phyloP scores from a whole-genome alignment of 2,888 invertebrate species.

The Dicyrtomina minuta region DNA sequence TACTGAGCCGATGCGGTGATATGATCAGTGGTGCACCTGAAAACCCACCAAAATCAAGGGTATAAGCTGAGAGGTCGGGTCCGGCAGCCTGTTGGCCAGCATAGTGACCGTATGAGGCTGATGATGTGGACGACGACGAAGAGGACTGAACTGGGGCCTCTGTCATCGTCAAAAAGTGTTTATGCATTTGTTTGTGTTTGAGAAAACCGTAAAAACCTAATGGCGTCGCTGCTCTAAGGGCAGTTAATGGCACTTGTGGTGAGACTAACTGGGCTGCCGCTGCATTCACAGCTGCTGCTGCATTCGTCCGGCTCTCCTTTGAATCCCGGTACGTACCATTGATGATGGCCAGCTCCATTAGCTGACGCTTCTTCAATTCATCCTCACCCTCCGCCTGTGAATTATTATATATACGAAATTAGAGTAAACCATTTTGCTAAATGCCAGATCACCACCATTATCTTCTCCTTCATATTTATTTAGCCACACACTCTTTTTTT shows the following conservation, averaged over 20 bases:
- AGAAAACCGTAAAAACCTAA: conserved; percentile 54
- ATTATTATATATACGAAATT: too few species aligned
- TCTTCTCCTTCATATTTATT: too few species aligned
- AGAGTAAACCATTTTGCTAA: too few species aligned
- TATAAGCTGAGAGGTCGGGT: conserved; percentile 37
- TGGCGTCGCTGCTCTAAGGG: conserved; percentile 53
- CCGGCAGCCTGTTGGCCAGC: conserved; percentile 31
- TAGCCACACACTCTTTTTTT: too few species aligned
- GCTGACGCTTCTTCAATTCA: conserved; percentile 97
- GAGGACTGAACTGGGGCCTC: conserved; percentile 35
- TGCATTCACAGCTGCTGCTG: conserved; percentile 43
- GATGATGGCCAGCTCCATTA: conserved; percentile 99
- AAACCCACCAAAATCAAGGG: conserved; percentile 53
- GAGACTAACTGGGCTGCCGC: conserved; percentile 52
- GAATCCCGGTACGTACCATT: conserved; percentile 99
- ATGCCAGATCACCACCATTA: too few species aligned
- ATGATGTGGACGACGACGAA: conserved; percentile 41
- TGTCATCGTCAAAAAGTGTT: conserved; percentile 51
- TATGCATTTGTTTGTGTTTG: conserved; percentile 50
- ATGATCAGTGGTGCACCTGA: conserved; percentile 86
- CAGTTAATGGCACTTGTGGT: conserved; percentile 54
- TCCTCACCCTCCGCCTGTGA: conserved; percentile 98
- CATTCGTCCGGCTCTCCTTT: conserved; percentile 56
- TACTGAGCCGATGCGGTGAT: conserved; percentile 64
- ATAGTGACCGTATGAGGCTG: conserved; percentile 33